Conservation (phyloP, 2,797 vertebrate genomes). For the Tadarida brasiliensis region DNA sequence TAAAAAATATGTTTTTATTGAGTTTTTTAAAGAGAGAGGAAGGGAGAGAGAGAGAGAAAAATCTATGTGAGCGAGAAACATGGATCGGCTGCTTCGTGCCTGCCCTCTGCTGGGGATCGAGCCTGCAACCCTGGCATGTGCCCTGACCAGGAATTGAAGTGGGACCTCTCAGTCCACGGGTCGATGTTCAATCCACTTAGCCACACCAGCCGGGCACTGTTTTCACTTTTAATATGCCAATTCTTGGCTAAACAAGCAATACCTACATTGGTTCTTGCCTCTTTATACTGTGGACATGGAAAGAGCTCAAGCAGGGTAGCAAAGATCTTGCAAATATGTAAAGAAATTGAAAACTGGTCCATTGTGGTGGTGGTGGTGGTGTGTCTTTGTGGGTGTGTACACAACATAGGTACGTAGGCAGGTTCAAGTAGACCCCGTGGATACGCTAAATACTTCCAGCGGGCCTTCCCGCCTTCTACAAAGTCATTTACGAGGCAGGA, state of each 20-base stretch:
- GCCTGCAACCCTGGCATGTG: no score
- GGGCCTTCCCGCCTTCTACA: not conserved
- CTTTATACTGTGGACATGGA: not conserved
- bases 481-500: not conserved
- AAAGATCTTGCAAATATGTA: not conserved
- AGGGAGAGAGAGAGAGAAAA: no score
- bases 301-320: not conserved
- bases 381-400: accelerated
- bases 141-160: no score
- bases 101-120: no score
- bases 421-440: not conserved
- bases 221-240: not conserved
- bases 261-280: not conserved
- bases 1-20: no score
- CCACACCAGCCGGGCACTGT: not conserved
- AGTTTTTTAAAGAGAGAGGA: no score
- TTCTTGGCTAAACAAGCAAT: not conserved
- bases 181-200: no score
- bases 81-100: no score
- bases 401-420: not conserved
- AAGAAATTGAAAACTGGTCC: not conserved
- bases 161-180: no score
- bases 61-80: no score
- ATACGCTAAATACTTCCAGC: not conserved
- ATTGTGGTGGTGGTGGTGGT: not conserved